phyloP scores from a whole-genome alignment of 2,113 vertebrate genomes.

The Eurypyga helias region DNA sequence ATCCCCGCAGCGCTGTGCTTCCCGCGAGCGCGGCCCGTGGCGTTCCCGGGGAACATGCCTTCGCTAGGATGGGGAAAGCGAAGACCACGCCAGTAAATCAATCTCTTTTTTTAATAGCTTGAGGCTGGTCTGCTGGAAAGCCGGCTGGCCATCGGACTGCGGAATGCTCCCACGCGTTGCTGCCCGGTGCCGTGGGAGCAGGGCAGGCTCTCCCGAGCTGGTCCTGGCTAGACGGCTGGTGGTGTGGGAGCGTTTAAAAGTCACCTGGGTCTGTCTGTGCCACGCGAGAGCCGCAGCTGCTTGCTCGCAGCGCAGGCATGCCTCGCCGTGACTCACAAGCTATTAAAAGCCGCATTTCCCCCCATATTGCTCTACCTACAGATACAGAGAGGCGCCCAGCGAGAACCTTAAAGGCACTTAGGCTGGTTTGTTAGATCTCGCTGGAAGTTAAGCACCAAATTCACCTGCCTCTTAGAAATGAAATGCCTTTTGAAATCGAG shows the following conservation, averaged over 20 bases:
- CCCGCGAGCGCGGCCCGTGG: rapidly evolving
- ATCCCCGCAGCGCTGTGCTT: not conserved
- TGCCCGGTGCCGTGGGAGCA: not conserved
- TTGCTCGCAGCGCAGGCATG: not conserved
- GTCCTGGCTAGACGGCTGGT: rapidly evolving
- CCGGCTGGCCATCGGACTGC: not conserved
- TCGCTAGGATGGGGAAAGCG: not conserved
- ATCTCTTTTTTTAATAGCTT: not conserved
- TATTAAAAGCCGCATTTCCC: not conserved
- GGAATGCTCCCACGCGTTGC: rapidly evolving
- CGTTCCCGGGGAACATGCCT: rapidly evolving
- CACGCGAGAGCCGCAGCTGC: not conserved
- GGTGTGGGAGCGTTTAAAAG: not conserved
- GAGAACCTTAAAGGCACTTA: not conserved
- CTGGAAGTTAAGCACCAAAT: not conserved
- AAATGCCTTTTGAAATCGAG: not conserved
- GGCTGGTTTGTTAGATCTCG: not conserved
- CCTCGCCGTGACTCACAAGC: not conserved
- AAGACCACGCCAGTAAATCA: not conserved
- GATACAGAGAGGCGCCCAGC: not conserved
- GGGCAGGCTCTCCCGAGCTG: not conserved
- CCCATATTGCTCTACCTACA: not conserved
- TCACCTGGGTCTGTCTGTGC: not conserved
- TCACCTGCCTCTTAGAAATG: not conserved
- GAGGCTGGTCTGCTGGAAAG: not conserved